These are phyloP conservation scores for Apteryx owenii DNA, from an alignment of 2,113 vertebrate species.

Conservation along the genomic window DNA sequence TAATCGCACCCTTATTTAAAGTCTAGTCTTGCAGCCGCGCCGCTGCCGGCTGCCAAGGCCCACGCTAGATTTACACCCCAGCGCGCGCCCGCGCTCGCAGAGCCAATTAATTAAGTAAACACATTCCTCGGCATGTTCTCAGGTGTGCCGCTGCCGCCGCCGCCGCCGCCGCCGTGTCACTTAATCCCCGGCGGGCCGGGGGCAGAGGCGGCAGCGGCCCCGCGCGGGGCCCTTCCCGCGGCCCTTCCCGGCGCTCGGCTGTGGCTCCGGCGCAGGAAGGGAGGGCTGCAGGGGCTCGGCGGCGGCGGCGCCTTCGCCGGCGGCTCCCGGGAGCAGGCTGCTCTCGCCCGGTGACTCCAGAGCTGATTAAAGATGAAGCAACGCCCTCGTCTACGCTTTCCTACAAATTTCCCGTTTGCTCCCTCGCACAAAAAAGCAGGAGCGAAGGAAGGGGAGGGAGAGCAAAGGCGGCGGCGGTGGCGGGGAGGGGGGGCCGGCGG, in stretches of 20 bases:
- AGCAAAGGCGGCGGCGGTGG: neutral
- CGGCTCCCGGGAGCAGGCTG: neutral
- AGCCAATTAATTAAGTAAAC: conserved; percentile 81
- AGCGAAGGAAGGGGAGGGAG: no score
- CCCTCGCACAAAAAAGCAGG: neutral
- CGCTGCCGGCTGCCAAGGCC: conserved; percentile 66
- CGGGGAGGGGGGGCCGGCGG: neutral
- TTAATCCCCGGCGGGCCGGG: neutral
- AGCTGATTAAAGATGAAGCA: conserved; percentile 23
- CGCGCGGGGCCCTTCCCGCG: no score
- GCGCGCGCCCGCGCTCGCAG: conserved; percentile 44
- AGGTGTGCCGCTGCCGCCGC: conserved; percentile 68
- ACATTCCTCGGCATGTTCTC: conserved; percentile 74
- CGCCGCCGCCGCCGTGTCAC: neutral
- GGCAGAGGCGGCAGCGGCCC: no score
- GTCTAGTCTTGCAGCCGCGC: conserved; percentile 76
- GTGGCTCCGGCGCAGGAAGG: no score
- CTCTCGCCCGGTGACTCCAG: neutral
- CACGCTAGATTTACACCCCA: conserved; percentile 59
- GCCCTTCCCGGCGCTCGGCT: no score
- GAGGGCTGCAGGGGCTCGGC: no score
- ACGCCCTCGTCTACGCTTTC: neutral
- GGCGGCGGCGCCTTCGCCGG: no score
- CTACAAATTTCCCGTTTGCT: neutral
- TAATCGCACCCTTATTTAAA: conserved; percentile 84